Conservation (phyloP, 1,140 invertebrate genomes). For the Zaprionus tsacasi region DNA sequence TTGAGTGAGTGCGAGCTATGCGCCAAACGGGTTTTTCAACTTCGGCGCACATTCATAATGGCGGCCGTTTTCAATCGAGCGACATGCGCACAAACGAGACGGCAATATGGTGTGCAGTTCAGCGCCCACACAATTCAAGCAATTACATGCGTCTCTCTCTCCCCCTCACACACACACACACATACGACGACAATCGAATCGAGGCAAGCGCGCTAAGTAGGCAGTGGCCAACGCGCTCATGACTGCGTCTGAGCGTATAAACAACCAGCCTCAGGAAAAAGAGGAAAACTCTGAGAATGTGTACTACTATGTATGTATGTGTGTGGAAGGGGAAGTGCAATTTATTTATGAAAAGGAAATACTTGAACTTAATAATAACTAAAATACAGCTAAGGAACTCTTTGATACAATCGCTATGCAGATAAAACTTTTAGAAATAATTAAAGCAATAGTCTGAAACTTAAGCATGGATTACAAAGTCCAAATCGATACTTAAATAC, state of each 20-base stretch:
- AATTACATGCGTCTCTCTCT: conserved; percentile 62
- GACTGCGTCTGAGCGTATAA: conserved; percentile 56
- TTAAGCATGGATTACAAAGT: conserved; percentile 1
- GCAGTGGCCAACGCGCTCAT: conserved; percentile 64
- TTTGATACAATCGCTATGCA: neutral
- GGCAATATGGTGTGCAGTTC: conserved; percentile 23
- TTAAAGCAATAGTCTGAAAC: neutral
- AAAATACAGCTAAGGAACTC: neutral
- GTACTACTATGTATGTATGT: neutral
- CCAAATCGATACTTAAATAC: neutral
- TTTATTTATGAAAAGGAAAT: conserved; percentile 45
- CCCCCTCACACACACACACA: conserved; percentile 10
- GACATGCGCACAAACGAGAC: conserved; percentile 46
- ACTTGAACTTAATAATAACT: conserved; percentile 13
- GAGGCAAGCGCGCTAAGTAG: conserved; percentile 47
- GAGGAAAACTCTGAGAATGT: conserved; percentile 11
- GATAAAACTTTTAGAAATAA: neutral
- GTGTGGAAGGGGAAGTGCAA: conserved; percentile 30
- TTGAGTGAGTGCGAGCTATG: conserved; percentile 70
- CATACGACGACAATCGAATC: conserved; percentile 17
- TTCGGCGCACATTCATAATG: conserved; percentile 75
- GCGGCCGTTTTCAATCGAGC: conserved; percentile 58
- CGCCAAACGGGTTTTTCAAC: conserved; percentile 73
- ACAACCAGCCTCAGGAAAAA: conserved; percentile 47
- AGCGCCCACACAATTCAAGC: conserved; percentile 67